Evolutionary conservation across 2,888 invertebrate species (phyloP).

Genomic region (Anorthoa munda): DNA sequence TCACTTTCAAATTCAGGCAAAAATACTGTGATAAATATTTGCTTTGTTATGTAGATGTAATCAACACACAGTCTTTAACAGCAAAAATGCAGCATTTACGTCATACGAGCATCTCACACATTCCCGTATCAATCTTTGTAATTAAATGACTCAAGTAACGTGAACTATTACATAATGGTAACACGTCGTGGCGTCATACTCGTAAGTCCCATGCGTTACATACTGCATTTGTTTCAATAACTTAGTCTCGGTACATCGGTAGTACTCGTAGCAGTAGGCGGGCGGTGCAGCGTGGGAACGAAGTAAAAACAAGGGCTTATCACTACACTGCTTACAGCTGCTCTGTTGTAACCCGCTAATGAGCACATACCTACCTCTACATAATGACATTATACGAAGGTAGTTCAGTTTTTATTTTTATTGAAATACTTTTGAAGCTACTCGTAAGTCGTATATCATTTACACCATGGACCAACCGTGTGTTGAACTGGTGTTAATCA

Average conservation of each 20-base stretch:
- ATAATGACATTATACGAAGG: background rate
- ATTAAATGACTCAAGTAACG: background rate
- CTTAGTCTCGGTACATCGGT: background rate
- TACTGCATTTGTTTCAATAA: background rate
- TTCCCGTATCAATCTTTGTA: background rate
- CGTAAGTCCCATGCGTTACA: background rate
- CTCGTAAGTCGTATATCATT: background rate
- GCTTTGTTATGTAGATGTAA: too few relatives aligned
- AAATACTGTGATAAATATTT: too few relatives aligned
- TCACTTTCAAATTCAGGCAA: too few relatives aligned
- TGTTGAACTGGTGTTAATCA: background rate
- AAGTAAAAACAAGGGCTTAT: constrained; percentile 17
- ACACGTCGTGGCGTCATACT: background rate
- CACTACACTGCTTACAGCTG: background rate
- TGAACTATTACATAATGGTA: background rate
- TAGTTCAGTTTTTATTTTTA: background rate
- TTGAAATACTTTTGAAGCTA: background rate
- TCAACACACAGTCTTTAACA: too few relatives aligned
- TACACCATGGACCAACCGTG: background rate
- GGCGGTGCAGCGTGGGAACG: constrained; percentile 7
- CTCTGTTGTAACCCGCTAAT: constrained; percentile 4
- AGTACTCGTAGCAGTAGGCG: background rate
- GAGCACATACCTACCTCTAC: background rate
- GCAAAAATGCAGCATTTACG: background rate
- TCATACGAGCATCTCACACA: background rate